These are phyloP conservation scores for Porites cylindrica DNA, from an alignment of 92 coral and sea anemone species.

Conservation along the genomic window DNA sequence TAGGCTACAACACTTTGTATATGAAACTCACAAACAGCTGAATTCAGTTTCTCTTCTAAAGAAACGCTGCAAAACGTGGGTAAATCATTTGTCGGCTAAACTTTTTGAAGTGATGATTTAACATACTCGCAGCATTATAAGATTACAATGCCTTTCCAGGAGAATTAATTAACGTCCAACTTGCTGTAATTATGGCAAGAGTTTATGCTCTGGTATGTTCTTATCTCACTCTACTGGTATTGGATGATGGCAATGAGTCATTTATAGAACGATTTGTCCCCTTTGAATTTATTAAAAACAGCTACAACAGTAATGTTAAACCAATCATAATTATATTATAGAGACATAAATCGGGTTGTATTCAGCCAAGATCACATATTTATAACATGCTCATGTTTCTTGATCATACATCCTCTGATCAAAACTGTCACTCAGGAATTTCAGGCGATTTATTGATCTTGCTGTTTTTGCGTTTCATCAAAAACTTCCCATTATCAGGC, in stretches of 20 bases:
- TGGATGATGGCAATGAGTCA: not conserved
- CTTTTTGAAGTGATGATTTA: constrained; percentile 11
- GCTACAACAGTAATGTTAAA: not conserved
- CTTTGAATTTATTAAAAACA: not conserved
- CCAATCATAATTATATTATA: not conserved
- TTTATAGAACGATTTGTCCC: not conserved
- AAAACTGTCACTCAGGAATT: constrained; percentile 20
- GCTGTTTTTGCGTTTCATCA: constrained; percentile 41
- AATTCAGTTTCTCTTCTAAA: not conserved
- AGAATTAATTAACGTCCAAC: constrained; percentile 47
- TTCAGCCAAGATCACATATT: not conserved
- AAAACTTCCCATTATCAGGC: constrained; percentile 27
- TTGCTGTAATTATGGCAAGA: constrained; percentile 12
- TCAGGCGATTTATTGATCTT: not conserved
- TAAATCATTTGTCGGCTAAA: not conserved
- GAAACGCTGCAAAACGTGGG: not conserved
- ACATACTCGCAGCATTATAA: too few species aligned
- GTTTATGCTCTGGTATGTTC: constrained; percentile 15
- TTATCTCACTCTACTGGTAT: not conserved
- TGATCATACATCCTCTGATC: not conserved
- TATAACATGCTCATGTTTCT: constrained; percentile 5
- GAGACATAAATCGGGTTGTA: not conserved
- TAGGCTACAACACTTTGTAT: too few species aligned
- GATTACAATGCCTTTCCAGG: constrained; percentile 11
- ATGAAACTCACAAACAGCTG: not conserved